Conservation (phyloP, 2,888 invertebrate genomes). For the Caradrina clavipalpis region DNA sequence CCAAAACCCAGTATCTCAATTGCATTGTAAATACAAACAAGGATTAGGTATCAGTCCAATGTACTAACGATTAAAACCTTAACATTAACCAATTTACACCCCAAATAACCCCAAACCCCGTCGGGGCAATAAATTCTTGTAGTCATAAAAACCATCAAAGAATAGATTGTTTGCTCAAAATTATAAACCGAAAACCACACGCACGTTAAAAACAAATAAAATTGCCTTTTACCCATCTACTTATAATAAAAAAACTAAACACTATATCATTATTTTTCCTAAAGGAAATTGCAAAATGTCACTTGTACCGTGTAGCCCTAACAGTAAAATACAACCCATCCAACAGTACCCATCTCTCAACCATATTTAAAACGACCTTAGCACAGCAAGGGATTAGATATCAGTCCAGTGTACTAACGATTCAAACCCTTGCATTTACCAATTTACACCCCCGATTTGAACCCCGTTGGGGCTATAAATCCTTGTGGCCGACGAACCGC, state of each 20-base stretch:
- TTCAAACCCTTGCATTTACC: slow-evolving; percentile 70
- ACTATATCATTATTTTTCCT: no score
- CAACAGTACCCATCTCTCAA: not conserved
- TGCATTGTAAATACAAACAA: slow-evolving; percentile 37
- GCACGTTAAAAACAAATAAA: not conserved
- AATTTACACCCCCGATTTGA: slow-evolving; percentile 73
- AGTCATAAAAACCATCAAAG: not conserved
- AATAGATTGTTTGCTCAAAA: not conserved
- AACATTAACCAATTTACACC: not conserved
- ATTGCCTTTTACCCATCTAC: not conserved
- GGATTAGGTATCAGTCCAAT: slow-evolving; percentile 47
- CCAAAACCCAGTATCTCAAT: slow-evolving; percentile 26
- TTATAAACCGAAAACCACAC: not conserved
- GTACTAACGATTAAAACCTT: not conserved
- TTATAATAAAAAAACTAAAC: no score
- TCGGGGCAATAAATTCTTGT: not conserved
- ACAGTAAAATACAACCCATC: not conserved
- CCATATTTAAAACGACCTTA: not conserved
- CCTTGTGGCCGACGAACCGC: slow-evolving; percentile 84
- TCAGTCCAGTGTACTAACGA: slow-evolving; percentile 54
- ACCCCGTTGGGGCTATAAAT: slow-evolving; percentile 64
- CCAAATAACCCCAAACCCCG: not conserved
- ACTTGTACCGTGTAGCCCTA: not conserved
- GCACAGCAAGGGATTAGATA: not conserved
- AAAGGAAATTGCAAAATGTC: not conserved